Evolutionary conservation across 2,888 invertebrate species (phyloP).

Genomic region (Erebia epiphron): DNA sequence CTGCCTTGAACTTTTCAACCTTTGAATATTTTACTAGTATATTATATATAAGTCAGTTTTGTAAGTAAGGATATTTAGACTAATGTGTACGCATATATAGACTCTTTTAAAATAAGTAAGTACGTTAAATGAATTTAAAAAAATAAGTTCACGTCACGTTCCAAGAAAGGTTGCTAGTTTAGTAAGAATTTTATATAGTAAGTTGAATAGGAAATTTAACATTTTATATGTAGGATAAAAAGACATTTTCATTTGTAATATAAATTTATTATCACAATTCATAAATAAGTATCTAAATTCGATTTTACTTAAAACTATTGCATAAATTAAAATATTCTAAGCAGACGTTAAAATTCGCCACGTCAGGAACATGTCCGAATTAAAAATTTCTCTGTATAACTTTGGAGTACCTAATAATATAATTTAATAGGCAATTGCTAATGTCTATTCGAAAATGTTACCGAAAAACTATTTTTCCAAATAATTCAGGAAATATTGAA

Average conservation of each 20-base stretch:
- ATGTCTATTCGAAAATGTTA: constrained; percentile 22
- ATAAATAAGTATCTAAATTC: constrained; percentile 75
- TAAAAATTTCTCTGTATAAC: constrained; percentile 54
- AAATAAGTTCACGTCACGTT: not conserved
- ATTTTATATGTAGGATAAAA: constrained; percentile 20
- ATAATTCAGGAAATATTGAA: constrained; percentile 48
- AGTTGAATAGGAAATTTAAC: no score
- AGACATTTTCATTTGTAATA: constrained; percentile 48
- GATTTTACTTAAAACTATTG: constrained; percentile 64
- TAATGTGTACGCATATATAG: not conserved
- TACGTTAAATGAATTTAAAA: constrained; percentile 33
- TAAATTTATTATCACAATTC: constrained; percentile 82
- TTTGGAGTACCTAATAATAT: constrained; percentile 25
- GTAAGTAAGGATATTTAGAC: not conserved
- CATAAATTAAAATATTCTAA: constrained; percentile 73
- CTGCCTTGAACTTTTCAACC: not conserved
- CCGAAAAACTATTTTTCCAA: constrained; percentile 32
- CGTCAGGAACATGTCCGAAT: constrained; percentile 42
- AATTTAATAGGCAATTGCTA: not conserved
- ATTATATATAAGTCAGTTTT: not conserved
- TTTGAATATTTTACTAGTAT: not conserved
- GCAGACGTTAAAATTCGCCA: constrained; percentile 53
- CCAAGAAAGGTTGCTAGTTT: no score
- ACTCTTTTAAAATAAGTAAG: not conserved
- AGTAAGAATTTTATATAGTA: no score